Evolutionary conservation across 92 coral and sea anemone genomes (phyloP).

Genomic region (Galaxea fascicularis): DNA sequence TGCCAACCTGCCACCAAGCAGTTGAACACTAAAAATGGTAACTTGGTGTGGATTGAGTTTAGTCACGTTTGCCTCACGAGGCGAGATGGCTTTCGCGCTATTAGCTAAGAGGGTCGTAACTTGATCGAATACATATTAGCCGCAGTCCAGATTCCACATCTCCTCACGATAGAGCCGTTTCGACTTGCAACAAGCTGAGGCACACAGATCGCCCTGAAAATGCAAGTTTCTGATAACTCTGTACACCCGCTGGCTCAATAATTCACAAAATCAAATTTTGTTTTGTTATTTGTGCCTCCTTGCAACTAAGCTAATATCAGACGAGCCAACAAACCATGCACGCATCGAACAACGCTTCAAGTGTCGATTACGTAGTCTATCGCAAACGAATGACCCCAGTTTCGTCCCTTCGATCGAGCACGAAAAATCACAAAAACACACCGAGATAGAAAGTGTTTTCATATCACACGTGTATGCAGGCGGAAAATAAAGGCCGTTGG

Average conservation of each 20-base stretch:
- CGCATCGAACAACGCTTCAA: slow-evolving; percentile 25
- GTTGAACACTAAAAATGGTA: not conserved
- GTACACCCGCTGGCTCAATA: slow-evolving; percentile 12
- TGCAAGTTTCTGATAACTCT: slow-evolving; percentile 3
- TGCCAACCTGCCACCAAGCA: not conserved
- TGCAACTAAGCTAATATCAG: slow-evolving; percentile 51
- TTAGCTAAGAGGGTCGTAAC: slow-evolving; percentile 32
- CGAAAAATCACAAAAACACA: slow-evolving; percentile 23
- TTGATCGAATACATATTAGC: slow-evolving; percentile 28
- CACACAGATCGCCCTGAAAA: slow-evolving; percentile 36
- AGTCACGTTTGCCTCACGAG: slow-evolving; percentile 57
- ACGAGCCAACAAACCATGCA: slow-evolving; percentile 34
- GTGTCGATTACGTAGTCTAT: slow-evolving; percentile 41
- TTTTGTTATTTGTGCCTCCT: slow-evolving; percentile 30
- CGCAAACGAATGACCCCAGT: not conserved
- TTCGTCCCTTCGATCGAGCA: slow-evolving; percentile 30
- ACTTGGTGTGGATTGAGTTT: slow-evolving; percentile 1
- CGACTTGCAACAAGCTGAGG: slow-evolving; percentile 44
- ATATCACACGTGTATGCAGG: slow-evolving; percentile 21
- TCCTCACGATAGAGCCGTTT: slow-evolving; percentile 13
- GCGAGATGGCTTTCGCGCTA: not conserved
- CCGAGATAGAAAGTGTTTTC: not conserved
- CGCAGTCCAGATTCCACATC: slow-evolving; percentile 51
- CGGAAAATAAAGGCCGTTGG: slow-evolving; percentile 33
- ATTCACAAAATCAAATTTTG: slow-evolving; percentile 36